Evolutionary conservation across 1,140 invertebrate species (phyloP).

Genomic region (Drosophila kepulauana): DNA sequence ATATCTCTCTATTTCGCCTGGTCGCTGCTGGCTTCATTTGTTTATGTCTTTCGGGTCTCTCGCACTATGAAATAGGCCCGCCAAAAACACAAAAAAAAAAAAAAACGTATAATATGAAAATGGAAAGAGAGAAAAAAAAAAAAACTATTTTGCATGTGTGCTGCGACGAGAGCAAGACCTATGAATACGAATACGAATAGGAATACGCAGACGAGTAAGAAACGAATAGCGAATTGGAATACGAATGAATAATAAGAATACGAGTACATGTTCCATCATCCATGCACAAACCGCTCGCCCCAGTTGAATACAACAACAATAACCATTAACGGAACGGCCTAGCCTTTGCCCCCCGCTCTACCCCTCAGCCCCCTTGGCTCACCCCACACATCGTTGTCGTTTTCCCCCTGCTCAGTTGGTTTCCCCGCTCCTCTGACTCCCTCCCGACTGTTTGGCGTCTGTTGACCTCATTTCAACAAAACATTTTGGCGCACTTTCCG

Average conservation of each 20-base stretch:
- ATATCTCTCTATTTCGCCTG: constrained; percentile 51
- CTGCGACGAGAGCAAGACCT: background rate
- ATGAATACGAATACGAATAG: constrained; percentile 17
- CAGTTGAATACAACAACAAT: constrained; percentile 54
- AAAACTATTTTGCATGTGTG: constrained; percentile 46
- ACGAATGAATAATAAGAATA: constrained; percentile 19
- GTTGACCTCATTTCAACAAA: constrained; percentile 78
- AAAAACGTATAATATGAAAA: background rate
- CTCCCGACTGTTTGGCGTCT: constrained; percentile 73
- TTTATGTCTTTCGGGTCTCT: constrained; percentile 62
- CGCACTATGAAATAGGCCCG: constrained; percentile 14
- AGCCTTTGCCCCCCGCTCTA: constrained; percentile 12
- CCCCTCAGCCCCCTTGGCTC: background rate
- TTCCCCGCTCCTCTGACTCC: constrained; percentile 13
- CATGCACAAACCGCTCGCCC: constrained; percentile 20
- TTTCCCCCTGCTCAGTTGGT: background rate
- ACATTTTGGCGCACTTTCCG: constrained; percentile 60
- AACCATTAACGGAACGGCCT: constrained; percentile 61
- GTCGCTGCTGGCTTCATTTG: constrained; percentile 64
- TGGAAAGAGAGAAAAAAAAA: constrained; percentile 15
- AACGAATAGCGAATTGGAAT: constrained; percentile 14
- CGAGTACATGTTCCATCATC: constrained; percentile 26
- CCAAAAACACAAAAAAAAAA: constrained; percentile 15
- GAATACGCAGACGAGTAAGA: background rate
- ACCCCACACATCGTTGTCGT: background rate